Percentiles rank a stretch among this genome's conserved stretches.
These are phyloP conservation scores for Hozukius guyotensis DNA, from an alignment of 2,797 vertebrate genomes.

Conservation along the genomic window DNA sequence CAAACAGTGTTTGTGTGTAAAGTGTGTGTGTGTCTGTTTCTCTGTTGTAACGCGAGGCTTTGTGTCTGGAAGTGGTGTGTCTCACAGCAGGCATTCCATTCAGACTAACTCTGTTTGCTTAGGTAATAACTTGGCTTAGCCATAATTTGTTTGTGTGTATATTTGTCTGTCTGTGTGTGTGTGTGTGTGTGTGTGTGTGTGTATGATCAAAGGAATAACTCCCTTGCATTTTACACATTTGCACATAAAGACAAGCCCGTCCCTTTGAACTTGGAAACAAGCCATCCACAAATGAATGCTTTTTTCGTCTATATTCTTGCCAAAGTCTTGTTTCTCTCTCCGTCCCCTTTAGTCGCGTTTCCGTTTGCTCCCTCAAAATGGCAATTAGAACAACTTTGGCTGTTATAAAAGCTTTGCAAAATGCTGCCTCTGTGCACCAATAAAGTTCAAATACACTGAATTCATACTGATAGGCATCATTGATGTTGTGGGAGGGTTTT, in stretches of 20 bases:
- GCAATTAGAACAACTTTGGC: conserved; percentile 8
- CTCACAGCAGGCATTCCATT: conserved; percentile 72
- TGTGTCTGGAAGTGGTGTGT: conserved; percentile 69
- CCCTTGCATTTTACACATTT: conserved; percentile 44
- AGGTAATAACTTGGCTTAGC: conserved; percentile 73
- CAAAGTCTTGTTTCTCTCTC: background rate
- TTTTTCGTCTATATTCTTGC: conserved; percentile 29
- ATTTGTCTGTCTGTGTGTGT: conserved; percentile 31
- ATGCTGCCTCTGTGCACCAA: conserved; percentile 15
- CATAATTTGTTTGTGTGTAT: conserved; percentile 71
- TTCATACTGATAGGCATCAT: conserved; percentile 41
- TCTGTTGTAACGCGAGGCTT: conserved; percentile 48
- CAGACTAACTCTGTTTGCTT: conserved; percentile 67
- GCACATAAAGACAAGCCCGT: conserved; percentile 35
- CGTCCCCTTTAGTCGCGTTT: background rate
- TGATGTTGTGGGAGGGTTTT: conserved; percentile 18
- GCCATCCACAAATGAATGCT: conserved; percentile 24
- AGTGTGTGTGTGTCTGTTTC: conserved; percentile 17
- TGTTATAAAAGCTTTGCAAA: conserved; percentile 16
- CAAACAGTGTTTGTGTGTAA: conserved; percentile 37
- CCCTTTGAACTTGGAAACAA: conserved; percentile 51
- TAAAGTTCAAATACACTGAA: conserved; percentile 15
- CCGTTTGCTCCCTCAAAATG: background rate
- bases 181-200: background rate
- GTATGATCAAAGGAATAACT: conserved; percentile 47